Evolutionary conservation across 2,113 vertebrate genomes (phyloP).

Genomic region (Labrus mixtus): DNA sequence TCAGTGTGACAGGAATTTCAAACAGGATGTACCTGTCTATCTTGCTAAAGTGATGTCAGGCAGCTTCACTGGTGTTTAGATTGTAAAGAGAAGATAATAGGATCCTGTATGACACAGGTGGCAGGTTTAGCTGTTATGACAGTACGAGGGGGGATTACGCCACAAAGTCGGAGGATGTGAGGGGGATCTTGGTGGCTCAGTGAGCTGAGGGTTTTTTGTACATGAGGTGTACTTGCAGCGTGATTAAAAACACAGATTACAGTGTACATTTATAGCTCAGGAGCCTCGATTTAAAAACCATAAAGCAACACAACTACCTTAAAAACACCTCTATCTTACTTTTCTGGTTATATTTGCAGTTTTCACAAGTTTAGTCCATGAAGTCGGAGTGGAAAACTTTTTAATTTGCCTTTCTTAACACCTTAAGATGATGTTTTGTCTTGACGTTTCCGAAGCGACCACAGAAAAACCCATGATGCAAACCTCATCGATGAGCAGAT

Average conservation of each 20-base stretch:
- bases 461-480: background rate
- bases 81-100: constrained; percentile 52
- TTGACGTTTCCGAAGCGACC: too few species aligned
- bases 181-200: constrained; percentile 43
- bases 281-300: background rate
- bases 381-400: constrained; percentile 5
- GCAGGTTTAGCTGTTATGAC: constrained; percentile 61
- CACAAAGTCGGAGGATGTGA: constrained; percentile 43
- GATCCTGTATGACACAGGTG: constrained; percentile 60
- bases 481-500: background rate
- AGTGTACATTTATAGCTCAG: constrained; percentile 26
- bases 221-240: constrained; percentile 1
- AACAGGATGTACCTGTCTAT: constrained; percentile 61
- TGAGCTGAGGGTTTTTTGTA: constrained; percentile 24
- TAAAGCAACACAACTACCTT: background rate
- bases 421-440: background rate
- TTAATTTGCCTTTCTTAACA: background rate
- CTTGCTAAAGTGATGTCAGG: constrained; percentile 42
- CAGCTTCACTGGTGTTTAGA: constrained; percentile 41
- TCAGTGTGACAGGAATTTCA: constrained; percentile 61
- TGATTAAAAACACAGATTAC: constrained; percentile 57
- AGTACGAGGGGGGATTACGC: constrained; percentile 56
- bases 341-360: background rate
- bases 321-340: background rate
- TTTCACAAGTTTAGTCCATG: background rate